Evolutionary conservation across 2,888 invertebrate genomes (phyloP).

Genomic region (Agrochola macilenta): DNA sequence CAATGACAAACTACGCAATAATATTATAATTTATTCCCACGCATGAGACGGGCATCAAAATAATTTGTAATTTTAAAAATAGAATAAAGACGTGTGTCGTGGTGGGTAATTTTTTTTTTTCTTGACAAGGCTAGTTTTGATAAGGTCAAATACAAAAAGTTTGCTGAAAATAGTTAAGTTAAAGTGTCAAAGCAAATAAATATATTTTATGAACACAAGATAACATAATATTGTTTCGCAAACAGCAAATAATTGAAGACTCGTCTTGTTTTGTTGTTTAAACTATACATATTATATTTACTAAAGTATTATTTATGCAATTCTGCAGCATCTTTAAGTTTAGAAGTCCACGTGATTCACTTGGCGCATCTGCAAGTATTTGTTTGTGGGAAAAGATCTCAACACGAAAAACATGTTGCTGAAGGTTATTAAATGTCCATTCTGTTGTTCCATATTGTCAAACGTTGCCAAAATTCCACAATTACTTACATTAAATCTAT

Average conservation of each 20-base stretch:
- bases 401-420: constrained; percentile 23
- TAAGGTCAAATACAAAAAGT: constrained; percentile 22
- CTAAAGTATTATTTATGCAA: constrained; percentile 11
- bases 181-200: background rate
- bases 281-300: background rate
- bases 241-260: background rate
- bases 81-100: constrained; percentile 45
- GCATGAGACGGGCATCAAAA: constrained; percentile 41
- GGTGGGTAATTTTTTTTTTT: constrained; percentile 45
- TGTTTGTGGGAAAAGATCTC: constrained; percentile 44
- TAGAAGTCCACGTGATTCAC: constrained; percentile 48
- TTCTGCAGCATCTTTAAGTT: constrained; percentile 31
- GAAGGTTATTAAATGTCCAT: constrained; percentile 12
- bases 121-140: constrained; percentile 38
- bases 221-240: background rate
- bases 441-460: background rate
- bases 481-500: constrained; percentile 1
- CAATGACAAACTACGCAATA: constrained; percentile 23
- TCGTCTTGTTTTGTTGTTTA: background rate
- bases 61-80: constrained; percentile 59
- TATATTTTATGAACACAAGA: constrained; percentile 8
- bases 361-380: constrained; percentile 67
- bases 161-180: constrained; percentile 19
- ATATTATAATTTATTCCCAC: constrained; percentile 46
- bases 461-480: constrained; percentile 35